These are phyloP conservation scores for Cynopterus brachyotis DNA, from an alignment of 2,113 vertebrate species.

Conservation along the genomic window DNA sequence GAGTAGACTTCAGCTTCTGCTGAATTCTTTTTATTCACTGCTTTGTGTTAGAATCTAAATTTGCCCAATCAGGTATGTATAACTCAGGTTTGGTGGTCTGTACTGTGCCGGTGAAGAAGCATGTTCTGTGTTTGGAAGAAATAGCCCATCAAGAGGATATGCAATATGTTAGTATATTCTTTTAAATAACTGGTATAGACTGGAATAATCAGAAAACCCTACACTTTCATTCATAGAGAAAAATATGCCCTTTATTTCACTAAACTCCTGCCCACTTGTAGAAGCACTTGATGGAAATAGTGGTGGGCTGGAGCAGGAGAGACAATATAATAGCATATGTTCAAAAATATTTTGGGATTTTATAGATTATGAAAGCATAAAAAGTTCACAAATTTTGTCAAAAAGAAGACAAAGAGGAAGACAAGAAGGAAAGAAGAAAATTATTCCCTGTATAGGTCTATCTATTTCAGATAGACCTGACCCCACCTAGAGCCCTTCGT, in stretches of 20 bases:
- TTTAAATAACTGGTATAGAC: background rate
- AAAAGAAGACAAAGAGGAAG: conserved; percentile 15
- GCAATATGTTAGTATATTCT: background rate
- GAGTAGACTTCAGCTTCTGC: background rate
- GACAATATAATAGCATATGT: conserved; percentile 42
- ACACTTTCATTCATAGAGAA: background rate
- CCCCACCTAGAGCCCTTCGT: background rate
- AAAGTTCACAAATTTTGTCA: conserved; percentile 38
- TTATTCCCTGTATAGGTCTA: background rate
- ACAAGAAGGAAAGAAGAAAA: background rate
- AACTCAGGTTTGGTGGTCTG: background rate
- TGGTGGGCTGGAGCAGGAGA: conserved; percentile 13
- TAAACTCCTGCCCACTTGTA: background rate
- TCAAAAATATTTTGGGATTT: conserved; percentile 55
- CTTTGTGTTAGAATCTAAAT: background rate
- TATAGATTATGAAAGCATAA: conserved; percentile 42
- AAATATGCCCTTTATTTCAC: conserved; percentile 12
- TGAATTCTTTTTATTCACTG: conserved; percentile 25
- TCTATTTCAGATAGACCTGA: background rate
- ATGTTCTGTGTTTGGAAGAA: background rate
- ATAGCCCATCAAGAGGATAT: background rate
- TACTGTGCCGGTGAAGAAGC: background rate
- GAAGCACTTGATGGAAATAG: conserved; percentile 12
- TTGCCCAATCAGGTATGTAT: background rate
- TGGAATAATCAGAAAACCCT: conserved; percentile 40